phyloP scores from a whole-genome alignment of 64 coral and sea anemone genomes.

The Montipora foliosa region DNA sequence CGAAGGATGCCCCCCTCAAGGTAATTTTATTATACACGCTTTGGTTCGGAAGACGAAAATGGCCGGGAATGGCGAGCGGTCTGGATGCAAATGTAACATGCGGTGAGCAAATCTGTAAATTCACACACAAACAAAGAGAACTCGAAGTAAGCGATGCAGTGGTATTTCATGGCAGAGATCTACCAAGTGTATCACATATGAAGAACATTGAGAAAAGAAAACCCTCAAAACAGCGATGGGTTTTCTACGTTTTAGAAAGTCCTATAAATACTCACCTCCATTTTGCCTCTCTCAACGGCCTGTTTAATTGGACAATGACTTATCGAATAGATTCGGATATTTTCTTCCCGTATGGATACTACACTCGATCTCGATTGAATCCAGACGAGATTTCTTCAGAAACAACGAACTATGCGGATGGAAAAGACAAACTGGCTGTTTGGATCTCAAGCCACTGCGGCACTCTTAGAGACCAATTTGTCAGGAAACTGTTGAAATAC shows the following conservation, averaged over 20 bases:
- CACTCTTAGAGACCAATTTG: slow-evolving; percentile 48
- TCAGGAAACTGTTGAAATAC: slow-evolving; percentile 57
- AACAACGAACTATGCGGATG: slow-evolving; percentile 18
- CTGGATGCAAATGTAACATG: not conserved
- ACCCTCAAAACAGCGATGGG: slow-evolving; percentile 62
- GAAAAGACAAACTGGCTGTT: slow-evolving; percentile 57
- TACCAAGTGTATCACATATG: slow-evolving; percentile 28
- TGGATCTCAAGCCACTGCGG: slow-evolving; percentile 68
- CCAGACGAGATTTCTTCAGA: not conserved
- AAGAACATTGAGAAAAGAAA: not conserved
- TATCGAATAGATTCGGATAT: slow-evolving; percentile 76
- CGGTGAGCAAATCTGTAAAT: not conserved
- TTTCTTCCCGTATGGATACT: slow-evolving; percentile 47
- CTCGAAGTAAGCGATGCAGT: not conserved
- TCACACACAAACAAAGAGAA: not conserved
- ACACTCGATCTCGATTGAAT: slow-evolving; percentile 14
- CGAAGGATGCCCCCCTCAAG: not conserved
- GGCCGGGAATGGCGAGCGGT: not conserved
- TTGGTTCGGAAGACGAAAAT: not conserved
- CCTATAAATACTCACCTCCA: slow-evolving; percentile 29
- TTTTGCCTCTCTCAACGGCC: not conserved
- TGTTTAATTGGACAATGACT: slow-evolving; percentile 73
- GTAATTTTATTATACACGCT: not conserved
- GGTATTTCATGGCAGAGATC: slow-evolving; percentile 56
- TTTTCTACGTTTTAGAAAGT: slow-evolving; percentile 58